A percentile compares a stretch with the other conserved stretches of the same genome.
Conservation (phyloP, 1,140 invertebrate species). For the Aradophagus sp. region DNA sequence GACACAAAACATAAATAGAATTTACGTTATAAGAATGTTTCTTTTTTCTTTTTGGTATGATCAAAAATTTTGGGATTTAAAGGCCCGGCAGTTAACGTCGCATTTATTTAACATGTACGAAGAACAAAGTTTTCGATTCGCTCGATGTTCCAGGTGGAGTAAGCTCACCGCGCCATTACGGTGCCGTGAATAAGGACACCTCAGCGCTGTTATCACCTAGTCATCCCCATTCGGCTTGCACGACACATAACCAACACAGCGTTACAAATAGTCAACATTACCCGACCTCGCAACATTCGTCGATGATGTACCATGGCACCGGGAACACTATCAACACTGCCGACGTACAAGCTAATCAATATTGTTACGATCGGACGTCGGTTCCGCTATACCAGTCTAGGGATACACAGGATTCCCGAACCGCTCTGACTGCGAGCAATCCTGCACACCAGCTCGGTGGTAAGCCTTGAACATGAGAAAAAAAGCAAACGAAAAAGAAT, state of each 20-base stretch:
- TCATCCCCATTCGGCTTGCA: slow-evolving; percentile 74
- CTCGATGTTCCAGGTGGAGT: slow-evolving; percentile 78
- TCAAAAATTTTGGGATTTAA: neutral
- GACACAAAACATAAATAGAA: no score
- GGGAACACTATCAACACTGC: slow-evolving; percentile 69
- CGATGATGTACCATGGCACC: slow-evolving; percentile 75
- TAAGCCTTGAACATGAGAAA: slow-evolving; percentile 74
- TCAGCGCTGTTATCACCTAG: slow-evolving; percentile 74
- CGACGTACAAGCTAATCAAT: slow-evolving; percentile 76
- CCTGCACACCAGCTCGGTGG: slow-evolving; percentile 77
- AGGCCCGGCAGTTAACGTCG: neutral
- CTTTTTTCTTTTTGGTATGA: slow-evolving; percentile 7
- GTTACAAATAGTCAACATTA: slow-evolving; percentile 74
- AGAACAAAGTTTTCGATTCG: slow-evolving; percentile 62
- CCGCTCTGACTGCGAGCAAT: slow-evolving; percentile 69
- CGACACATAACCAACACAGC: slow-evolving; percentile 71
- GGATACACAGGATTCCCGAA: slow-evolving; percentile 74
- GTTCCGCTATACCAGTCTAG: slow-evolving; percentile 76
- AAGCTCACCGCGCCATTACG: slow-evolving; percentile 76
- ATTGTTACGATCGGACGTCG: slow-evolving; percentile 78
- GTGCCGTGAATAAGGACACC: slow-evolving; percentile 71
- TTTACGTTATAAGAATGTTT: no score
- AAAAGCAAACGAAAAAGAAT: slow-evolving; percentile 11
- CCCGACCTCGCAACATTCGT: slow-evolving; percentile 73
- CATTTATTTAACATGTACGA: neutral